A percentile compares a stretch with the other conserved stretches of the same genome.
These are phyloP conservation scores for Phorcus lineatus DNA, from an alignment of 2,888 invertebrate genomes.

Conservation along the genomic window DNA sequence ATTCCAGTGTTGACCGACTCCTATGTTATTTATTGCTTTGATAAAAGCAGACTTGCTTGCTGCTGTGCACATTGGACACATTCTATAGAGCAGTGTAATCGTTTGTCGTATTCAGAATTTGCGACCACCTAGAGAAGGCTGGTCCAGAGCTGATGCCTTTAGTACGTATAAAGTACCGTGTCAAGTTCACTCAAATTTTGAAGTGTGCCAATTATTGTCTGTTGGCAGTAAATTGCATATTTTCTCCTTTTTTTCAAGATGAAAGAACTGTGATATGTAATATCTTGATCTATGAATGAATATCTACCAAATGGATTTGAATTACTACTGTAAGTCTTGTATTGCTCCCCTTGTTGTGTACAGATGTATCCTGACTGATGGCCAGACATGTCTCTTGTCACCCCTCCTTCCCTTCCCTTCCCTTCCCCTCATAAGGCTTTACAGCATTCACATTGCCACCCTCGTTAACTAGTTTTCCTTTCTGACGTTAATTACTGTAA, in stretches of 20 bases:
- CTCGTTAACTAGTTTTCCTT: too few species aligned
- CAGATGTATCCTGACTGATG: too few species aligned
- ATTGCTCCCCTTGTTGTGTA: too few species aligned
- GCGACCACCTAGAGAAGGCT: neutral
- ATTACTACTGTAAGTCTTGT: too few species aligned
- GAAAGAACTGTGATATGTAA: constrained; percentile 10
- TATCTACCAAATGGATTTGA: neutral
- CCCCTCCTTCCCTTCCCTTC: too few species aligned
- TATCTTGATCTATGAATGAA: constrained; percentile 7
- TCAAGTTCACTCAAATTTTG: constrained; percentile 3
- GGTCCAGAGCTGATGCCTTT: constrained; percentile 14
- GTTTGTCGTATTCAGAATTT: constrained; percentile 23
- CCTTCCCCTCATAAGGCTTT: too few species aligned
- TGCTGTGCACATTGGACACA: constrained; percentile 25
- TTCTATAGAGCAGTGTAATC: constrained; percentile 25
- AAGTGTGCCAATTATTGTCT: neutral
- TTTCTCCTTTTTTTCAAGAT: constrained; percentile 7
- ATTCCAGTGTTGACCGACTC: neutral
- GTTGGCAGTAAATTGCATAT: neutral
- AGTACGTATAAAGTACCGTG: constrained; percentile 10
- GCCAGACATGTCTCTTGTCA: too few species aligned
- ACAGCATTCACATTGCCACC: too few species aligned
- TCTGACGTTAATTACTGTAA: too few species aligned
- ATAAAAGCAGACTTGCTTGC: constrained; percentile 15
- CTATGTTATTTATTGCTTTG: constrained; percentile 26